Evolutionary conservation across 2,113 vertebrate genomes (phyloP).

Genomic region (Charina bottae): DNA sequence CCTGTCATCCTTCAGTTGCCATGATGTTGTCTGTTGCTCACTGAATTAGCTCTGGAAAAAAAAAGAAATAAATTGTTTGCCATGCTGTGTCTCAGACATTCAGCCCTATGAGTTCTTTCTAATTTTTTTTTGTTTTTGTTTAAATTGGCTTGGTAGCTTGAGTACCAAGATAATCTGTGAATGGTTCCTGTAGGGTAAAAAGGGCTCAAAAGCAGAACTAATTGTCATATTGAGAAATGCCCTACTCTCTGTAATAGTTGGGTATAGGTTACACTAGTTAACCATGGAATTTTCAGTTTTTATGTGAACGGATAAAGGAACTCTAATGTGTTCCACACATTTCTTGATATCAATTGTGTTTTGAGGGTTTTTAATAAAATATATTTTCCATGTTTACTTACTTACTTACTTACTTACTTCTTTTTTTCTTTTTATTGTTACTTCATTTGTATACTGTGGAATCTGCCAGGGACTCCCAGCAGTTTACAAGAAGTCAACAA

Average conservation of each 20-base stretch:
- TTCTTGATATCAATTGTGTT: conserved; percentile 20
- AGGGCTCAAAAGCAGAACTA: neutral
- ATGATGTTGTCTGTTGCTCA: neutral
- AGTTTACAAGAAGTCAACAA: neutral
- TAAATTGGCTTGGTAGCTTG: neutral
- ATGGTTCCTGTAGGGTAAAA: neutral
- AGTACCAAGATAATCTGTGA: conserved; percentile 9
- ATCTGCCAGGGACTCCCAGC: neutral
- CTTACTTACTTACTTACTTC: neutral
- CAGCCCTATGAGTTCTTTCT: conserved; percentile 3
- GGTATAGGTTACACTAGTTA: conserved; percentile 36
- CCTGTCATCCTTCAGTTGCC: neutral
- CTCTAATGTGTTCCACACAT: neutral
- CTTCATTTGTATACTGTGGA: neutral
- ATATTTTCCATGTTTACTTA: neutral
- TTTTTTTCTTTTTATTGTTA: neutral
- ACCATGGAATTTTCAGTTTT: conserved; percentile 33
- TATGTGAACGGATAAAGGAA: conserved; percentile 38
- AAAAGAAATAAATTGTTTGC: neutral
- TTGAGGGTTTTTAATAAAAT: conserved; percentile 19
- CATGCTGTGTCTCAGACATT: conserved; percentile 12
- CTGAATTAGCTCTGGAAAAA: neutral
- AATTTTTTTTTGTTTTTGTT: neutral
- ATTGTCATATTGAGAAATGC: conserved; percentile 44
- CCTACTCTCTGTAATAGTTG: conserved; percentile 32